Evolutionary conservation across 2,113 vertebrate genomes (phyloP).

Genomic region (Arvicanthis niloticus): DNA sequence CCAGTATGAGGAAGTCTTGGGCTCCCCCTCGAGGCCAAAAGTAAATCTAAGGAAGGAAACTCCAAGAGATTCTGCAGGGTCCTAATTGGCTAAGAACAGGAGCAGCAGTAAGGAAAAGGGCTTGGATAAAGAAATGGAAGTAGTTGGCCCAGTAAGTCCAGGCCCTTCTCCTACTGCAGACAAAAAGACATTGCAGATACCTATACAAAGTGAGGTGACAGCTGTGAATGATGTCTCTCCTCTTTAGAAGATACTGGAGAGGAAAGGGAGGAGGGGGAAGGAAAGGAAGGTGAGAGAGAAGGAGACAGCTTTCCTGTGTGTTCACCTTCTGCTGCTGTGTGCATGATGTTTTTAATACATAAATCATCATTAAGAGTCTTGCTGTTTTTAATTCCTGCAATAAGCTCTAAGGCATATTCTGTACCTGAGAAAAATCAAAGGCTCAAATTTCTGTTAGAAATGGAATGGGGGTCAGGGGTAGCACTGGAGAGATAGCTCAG

Average conservation of each 20-base stretch:
- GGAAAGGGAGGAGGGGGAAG: no score
- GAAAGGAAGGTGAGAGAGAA: neutral
- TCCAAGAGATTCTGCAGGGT: neutral
- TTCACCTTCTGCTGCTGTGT: neutral
- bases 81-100: neutral
- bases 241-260: neutral
- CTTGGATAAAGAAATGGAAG: neutral
- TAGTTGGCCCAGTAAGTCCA: fast-evolving
- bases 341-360: neutral
- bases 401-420: neutral
- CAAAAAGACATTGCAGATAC: neutral
- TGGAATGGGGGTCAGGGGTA: neutral
- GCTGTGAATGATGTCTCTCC: neutral
- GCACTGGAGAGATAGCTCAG: neutral
- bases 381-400: neutral
- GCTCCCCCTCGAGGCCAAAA: constrained; percentile 76
- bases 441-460: neutral
- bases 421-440: neutral
- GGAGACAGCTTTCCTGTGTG: neutral
- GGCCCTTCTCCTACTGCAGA: neutral
- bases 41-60: neutral
- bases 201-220: neutral
- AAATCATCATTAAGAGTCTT: neutral
- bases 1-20: constrained; percentile 71
- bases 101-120: neutral